Percentiles rank a stretch among this genome's conserved stretches.
These are phyloP conservation scores for Emmelina monodactyla DNA, from an alignment of 2,888 invertebrate genomes.

Conservation along the genomic window DNA sequence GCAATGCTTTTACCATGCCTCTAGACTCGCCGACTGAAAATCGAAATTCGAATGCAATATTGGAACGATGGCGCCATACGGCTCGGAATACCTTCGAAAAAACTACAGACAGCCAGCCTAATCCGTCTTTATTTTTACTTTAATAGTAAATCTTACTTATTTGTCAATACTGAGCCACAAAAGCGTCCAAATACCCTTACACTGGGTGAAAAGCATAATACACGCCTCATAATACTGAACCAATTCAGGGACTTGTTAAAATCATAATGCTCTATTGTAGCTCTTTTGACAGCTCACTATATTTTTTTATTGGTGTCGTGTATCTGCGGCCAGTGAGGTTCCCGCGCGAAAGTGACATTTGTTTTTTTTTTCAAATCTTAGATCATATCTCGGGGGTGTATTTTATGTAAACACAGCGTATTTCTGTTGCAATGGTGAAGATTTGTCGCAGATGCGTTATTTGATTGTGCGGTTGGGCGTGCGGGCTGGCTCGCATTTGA, in stretches of 20 bases:
- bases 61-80: slow-evolving; percentile 48
- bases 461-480: slow-evolving; percentile 44
- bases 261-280: slow-evolving; percentile 61
- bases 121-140: slow-evolving; percentile 58
- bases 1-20: slow-evolving; percentile 26
- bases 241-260: slow-evolving; percentile 62
- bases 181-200: slow-evolving; percentile 61
- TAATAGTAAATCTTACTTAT: slow-evolving; percentile 60
- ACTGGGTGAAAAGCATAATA: slow-evolving; percentile 56
- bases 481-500: slow-evolving; percentile 57
- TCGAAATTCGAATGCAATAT: slow-evolving; percentile 48
- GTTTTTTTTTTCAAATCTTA: slow-evolving; percentile 42
- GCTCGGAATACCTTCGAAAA: slow-evolving; percentile 29
- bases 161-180: slow-evolving; percentile 65
- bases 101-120: slow-evolving; percentile 40
- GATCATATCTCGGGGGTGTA: slow-evolving; percentile 55
- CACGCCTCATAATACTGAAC: slow-evolving; percentile 59
- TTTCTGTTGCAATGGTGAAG: slow-evolving; percentile 42
- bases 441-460: slow-evolving; percentile 57
- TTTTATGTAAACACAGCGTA: slow-evolving; percentile 65
- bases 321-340: slow-evolving; percentile 32
- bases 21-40: slow-evolving; percentile 18
- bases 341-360: slow-evolving; percentile 39
- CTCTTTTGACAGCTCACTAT: slow-evolving; percentile 49
- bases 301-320: slow-evolving; percentile 37